These are phyloP conservation scores for Muscidifurax raptorellus DNA, from an alignment of 1,140 invertebrate genomes.

Conservation along the genomic window DNA sequence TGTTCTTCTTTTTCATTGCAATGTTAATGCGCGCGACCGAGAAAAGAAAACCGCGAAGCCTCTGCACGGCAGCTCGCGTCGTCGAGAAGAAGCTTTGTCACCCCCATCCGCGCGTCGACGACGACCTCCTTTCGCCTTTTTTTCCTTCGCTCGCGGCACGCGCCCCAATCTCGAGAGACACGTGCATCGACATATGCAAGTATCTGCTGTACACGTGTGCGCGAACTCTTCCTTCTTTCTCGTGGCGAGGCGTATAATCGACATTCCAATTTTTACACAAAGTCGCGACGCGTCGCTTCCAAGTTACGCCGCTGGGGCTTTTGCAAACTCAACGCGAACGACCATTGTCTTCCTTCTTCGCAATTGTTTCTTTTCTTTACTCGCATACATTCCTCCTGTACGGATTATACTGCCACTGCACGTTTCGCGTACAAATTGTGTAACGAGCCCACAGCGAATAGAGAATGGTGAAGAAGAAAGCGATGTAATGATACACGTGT, in stretches of 20 bases:
- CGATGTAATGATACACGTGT: too few species aligned
- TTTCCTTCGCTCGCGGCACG: neutral
- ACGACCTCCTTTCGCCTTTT: neutral
- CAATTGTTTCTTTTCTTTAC: neutral
- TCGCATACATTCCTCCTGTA: neutral
- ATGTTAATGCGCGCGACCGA: neutral
- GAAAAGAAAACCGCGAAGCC: slow-evolving; percentile 4
- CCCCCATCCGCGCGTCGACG: neutral
- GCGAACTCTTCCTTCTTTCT: neutral
- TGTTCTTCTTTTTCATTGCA: neutral
- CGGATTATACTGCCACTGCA: slow-evolving; percentile 5
- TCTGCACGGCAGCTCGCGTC: neutral
- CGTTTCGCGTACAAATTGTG: neutral
- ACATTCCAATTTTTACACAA: neutral
- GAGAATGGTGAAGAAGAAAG: neutral
- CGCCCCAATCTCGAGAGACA: slow-evolving; percentile 1
- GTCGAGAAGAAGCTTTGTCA: neutral
- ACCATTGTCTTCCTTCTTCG: slow-evolving; percentile 6
- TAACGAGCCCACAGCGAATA: neutral
- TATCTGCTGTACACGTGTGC: neutral
- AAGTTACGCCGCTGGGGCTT: too few species aligned
- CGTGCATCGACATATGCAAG: neutral
- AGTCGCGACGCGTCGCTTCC: neutral
- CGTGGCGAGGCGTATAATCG: neutral
- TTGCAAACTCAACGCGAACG: neutral